These are phyloP conservation scores for Caenorhabditis briggsae DNA, from an alignment of 1,140 invertebrate species.

Conservation along the genomic window DNA sequence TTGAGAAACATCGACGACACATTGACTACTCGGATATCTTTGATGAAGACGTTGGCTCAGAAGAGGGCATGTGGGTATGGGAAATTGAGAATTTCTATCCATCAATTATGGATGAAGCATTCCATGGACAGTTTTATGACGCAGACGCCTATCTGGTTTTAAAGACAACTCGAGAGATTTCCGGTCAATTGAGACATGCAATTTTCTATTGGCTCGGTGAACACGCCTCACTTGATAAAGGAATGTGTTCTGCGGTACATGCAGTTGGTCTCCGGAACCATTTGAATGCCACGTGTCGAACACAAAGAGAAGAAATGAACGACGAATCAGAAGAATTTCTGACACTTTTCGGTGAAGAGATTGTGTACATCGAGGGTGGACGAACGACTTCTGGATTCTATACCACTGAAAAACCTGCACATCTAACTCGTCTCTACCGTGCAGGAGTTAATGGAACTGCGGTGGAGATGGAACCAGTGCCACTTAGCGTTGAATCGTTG, in stretches of 20 bases:
- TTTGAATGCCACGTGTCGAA: slow-evolving; percentile 87
- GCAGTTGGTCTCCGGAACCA: slow-evolving; percentile 97
- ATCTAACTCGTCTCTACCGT: slow-evolving; percentile 84
- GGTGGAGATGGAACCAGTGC: slow-evolving; percentile 90
- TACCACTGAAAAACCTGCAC: slow-evolving; percentile 90
- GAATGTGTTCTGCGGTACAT: slow-evolving; percentile 98
- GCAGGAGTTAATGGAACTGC: slow-evolving; percentile 89
- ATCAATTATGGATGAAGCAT: slow-evolving; percentile 84
- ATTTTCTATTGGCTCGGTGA: slow-evolving; percentile 99
- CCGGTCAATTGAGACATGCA: slow-evolving; percentile 89
- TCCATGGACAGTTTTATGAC: slow-evolving; percentile 96
- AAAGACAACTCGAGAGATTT: slow-evolving; percentile 89
- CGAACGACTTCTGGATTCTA: slow-evolving; percentile 96
- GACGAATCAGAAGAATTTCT: slow-evolving; percentile 97
- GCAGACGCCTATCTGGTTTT: slow-evolving; percentile 98
- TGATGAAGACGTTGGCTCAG: slow-evolving; percentile 94
- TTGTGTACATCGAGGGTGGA: slow-evolving; percentile 97
- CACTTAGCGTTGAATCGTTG: slow-evolving; percentile 83
- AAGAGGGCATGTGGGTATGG: slow-evolving; percentile 80
- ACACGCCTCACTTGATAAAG: slow-evolving; percentile 94
- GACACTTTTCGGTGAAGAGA: slow-evolving; percentile 89
- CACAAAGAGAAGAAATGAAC: slow-evolving; percentile 94
- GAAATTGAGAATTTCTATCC: slow-evolving; percentile 97
- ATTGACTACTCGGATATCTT: slow-evolving; percentile 99
- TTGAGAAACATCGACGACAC: slow-evolving; percentile 82